Conservation (phyloP, 2,113 vertebrate species). For the Reinhardtius hippoglossoides region DNA sequence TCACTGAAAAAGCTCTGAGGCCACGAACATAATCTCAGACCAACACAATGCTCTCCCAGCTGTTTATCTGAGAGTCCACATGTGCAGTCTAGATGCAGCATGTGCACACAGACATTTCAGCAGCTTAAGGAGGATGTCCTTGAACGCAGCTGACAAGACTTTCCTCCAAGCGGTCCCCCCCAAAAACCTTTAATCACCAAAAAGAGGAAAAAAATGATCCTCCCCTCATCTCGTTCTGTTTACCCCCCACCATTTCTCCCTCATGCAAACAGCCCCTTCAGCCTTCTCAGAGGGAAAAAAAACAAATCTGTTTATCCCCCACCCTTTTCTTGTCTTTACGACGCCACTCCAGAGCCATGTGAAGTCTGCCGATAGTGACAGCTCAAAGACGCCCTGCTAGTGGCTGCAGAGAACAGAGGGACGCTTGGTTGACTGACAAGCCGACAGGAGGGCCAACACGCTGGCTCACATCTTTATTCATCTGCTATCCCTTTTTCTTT, state of each 20-base stretch:
- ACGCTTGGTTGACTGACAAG: slow-evolving; percentile 35
- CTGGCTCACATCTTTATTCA: slow-evolving; percentile 47
- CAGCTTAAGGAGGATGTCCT: slow-evolving; percentile 66
- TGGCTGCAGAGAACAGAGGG: slow-evolving; percentile 50
- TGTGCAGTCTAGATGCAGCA: slow-evolving; percentile 69
- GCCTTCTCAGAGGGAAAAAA: slow-evolving; percentile 42
- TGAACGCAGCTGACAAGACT: slow-evolving; percentile 63
- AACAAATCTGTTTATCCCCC: slow-evolving; percentile 58
- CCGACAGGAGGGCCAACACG: slow-evolving; percentile 34
- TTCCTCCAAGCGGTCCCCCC: slow-evolving; percentile 55
- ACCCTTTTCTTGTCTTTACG: slow-evolving; percentile 61
- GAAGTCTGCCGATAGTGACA: slow-evolving; percentile 70
- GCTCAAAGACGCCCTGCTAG: slow-evolving; percentile 69
- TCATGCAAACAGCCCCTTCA: slow-evolving; percentile 46
- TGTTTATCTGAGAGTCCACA: slow-evolving; percentile 65
- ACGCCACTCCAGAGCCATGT: slow-evolving; percentile 58
- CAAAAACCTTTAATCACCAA: slow-evolving; percentile 67
- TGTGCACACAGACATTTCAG: slow-evolving; percentile 57
- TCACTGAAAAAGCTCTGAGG: slow-evolving; percentile 19
- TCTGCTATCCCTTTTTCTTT: slow-evolving; percentile 29
- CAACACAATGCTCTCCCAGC: slow-evolving; percentile 42
- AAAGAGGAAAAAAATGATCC: slow-evolving; percentile 8
- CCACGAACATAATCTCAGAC: slow-evolving; percentile 34
- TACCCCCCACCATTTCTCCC: slow-evolving; percentile 18
- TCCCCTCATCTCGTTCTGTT: slow-evolving; percentile 23